Evolutionary conservation across 2,797 vertebrate genomes (phyloP), one percentile per base, ranked within the genome.

Genomic region (Spheniscus humboldti): DNA sequence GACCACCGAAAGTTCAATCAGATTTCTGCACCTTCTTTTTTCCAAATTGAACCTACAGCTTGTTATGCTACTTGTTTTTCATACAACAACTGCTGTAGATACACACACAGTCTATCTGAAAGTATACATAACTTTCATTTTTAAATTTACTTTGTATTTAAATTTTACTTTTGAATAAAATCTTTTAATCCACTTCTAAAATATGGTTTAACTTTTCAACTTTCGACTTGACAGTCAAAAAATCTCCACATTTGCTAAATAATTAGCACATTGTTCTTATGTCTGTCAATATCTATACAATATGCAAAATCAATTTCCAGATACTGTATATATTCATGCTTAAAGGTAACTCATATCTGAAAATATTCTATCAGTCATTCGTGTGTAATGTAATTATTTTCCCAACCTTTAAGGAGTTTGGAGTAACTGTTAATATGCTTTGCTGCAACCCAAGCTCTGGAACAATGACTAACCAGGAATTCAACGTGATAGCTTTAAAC

Each of bases 401-500:
- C 75, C 85, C 31, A 95, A 96, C 63, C 92, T 97, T 95, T 87
- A 96, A 90, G 57, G 71, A 75, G 52, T 47, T 82, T 85, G 53
- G 78, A 94, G 72, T 95, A 97, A 86, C 59, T 37, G 20, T 60
- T 78, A 95, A 95, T 79, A 73, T 25, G 47, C 35, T 91, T 67
- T 48, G 72, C 77, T 73, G 90, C 62, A 92, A 96, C 60, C 89
- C 86, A 98, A 64, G 67, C 52, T 90, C 91, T 96, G 35, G 91
- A 97, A 93, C 78, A 97, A 27, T 87, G 92, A 88, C 96, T 87
- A 63, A 97, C 86, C 81, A 98, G 92, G 89, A 96, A 97, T 92
- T 97, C 96, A 95, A 96, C 30, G 6, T 84, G 88, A 94, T 81
- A 97, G 13, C 59, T 71, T 86, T 97, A 94, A 94, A 97, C 79